A percentile compares a stretch with the other conserved stretches of the same genome.
These are phyloP conservation scores for Macrosoma leucophasiata DNA, from an alignment of 2,888 invertebrate genomes.

Conservation along the genomic window DNA sequence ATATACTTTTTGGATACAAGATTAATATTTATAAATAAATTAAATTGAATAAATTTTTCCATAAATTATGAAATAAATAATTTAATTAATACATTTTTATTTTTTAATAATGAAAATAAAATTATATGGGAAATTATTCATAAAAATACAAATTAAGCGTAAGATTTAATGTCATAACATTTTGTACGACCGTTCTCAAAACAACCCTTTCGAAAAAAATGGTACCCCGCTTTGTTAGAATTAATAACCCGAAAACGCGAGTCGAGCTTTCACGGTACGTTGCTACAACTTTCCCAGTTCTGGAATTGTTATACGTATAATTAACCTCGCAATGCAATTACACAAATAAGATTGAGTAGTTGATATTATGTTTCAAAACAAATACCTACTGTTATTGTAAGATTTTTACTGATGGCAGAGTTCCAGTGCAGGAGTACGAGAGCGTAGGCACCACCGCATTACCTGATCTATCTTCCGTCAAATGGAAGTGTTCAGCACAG, in stretches of 20 bases:
- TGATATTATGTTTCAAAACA: constrained; percentile 23
- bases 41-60: no score
- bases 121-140: no score
- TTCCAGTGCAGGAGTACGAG: no score
- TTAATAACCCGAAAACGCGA: constrained; percentile 68
- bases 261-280: constrained; percentile 38
- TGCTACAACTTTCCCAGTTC: constrained; percentile 60
- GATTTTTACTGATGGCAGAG: no score
- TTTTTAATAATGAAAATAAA: no score
- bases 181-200: constrained; percentile 50
- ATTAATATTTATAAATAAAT: no score
- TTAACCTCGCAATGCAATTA: constrained; percentile 72
- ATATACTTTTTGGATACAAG: no score
- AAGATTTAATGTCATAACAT: constrained; percentile 59
- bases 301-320: constrained; percentile 72
- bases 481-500: no score
- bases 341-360: constrained; percentile 54
- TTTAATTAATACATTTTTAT: no score
- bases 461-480: no score
- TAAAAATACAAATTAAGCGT: constrained; percentile 19
- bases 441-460: no score
- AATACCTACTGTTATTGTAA: not conserved
- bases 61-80: no score
- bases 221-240: constrained; percentile 63
- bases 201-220: constrained; percentile 62